Evolutionary conservation across 2,888 invertebrate genomes (phyloP).

Genomic region (Hermaeophaga mercurialis): DNA sequence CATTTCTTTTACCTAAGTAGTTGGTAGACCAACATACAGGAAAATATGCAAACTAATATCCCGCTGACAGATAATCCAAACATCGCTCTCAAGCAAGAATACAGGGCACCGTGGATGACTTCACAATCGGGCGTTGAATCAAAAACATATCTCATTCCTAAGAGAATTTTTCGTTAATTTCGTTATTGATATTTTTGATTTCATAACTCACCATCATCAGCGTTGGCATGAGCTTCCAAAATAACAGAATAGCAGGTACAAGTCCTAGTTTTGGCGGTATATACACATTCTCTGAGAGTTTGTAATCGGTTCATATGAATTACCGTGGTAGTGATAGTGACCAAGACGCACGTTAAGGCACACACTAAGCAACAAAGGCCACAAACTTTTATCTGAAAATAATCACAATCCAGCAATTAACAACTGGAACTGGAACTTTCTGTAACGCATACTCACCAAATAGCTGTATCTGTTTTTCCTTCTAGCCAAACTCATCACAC

Average conservation of each 20-base stretch:
- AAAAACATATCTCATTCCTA: constrained; percentile 79
- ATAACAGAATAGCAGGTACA: constrained; percentile 80
- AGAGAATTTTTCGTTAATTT: neutral
- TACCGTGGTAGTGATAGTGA: constrained; percentile 88
- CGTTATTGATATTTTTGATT: too few species aligned
- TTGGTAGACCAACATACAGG: constrained; percentile 91
- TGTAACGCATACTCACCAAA: constrained; percentile 70
- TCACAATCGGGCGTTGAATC: constrained; percentile 87
- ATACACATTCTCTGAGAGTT: constrained; percentile 84
- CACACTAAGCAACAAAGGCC: constrained; percentile 87
- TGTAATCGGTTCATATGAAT: constrained; percentile 90
- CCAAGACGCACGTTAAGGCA: constrained; percentile 84
- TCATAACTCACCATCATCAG: constrained; percentile 62
- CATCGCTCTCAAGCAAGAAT: constrained; percentile 85
- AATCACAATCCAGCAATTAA: too few species aligned
- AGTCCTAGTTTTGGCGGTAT: constrained; percentile 77
- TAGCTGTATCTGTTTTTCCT: constrained; percentile 85
- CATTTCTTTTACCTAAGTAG: constrained; percentile 68
- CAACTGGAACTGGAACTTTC: too few species aligned
- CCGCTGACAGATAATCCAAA: constrained; percentile 92
- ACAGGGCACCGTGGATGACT: constrained; percentile 87
- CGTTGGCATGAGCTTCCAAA: constrained; percentile 67
- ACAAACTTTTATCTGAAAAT: constrained; percentile 81
- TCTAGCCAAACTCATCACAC: constrained; percentile 84
- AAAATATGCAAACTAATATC: constrained; percentile 88